These are phyloP conservation scores for Cottoperca gobio DNA, from an alignment of 2,797 vertebrate species.

Conservation along the genomic window DNA sequence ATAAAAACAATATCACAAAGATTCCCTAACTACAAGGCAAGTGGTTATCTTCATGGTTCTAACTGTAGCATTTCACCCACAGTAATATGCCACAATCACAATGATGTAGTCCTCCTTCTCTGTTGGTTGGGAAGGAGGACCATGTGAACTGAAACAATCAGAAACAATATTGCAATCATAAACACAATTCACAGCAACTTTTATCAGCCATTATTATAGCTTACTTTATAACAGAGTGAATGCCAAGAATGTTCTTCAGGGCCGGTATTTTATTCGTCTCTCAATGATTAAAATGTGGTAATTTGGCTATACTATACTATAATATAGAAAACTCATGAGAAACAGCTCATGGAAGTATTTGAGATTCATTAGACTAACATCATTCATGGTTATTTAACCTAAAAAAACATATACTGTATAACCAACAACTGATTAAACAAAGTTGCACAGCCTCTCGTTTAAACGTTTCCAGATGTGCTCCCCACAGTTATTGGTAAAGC, in stretches of 20 bases:
- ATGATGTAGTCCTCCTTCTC: neutral
- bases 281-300: neutral
- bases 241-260: neutral
- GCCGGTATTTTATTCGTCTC: neutral
- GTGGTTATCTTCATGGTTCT: neutral
- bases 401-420: conserved; percentile 28
- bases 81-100: neutral
- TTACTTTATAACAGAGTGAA: neutral
- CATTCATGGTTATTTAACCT: neutral
- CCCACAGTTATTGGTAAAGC: conserved; percentile 47
- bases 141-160: too few species aligned
- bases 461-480: conserved; percentile 67
- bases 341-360: neutral
- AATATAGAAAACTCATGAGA: neutral
- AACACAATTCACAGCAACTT: neutral
- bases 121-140: neutral
- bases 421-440: conserved; percentile 33
- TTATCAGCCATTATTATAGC: neutral
- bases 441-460: conserved; percentile 17
- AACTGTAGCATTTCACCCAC: neutral
- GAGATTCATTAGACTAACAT: neutral
- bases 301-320: neutral
- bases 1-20: neutral
- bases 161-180: neutral
- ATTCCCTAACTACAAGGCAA: neutral